Base-by-base conservation (phyloP, 2,797 vertebrate genomes). In the Melanotaenia nigrans region DNA sequence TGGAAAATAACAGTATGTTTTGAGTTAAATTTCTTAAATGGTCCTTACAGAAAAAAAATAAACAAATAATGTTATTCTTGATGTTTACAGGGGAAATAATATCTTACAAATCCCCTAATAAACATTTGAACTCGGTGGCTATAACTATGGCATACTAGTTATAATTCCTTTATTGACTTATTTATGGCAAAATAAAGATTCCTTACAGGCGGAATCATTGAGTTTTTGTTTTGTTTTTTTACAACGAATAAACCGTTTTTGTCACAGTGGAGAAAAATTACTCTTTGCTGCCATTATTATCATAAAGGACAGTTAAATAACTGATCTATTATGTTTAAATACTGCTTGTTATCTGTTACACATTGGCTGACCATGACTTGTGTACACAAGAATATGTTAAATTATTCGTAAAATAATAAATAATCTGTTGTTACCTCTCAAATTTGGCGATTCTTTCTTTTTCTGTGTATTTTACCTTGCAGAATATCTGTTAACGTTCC, bases 1-100 rank as follows among this genome's bases (percentile, higher is more conserved):
- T 97, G 77, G 51, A 55, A 75, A 0, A 30, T 55, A 4, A 65
- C 20, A 22, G 14, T 33, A 57, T 18, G 16, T 49, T 49, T 49
- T 2, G 18, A n/a, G 45, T n/a, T n/a, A 2, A 10, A 1, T 3
- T 45, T 5, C 16, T 42, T 42, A 1, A 5, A 16, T 18, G 40
- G 14, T 18, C 42, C 5, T 47, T 2, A 51, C 20, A 51, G n/a
- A 9, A 51, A 51, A 55, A 22, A 18, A 28, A 25, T 13, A 16
- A 14, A 25, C 4, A 30, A 56, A 56, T 30, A 32, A 3, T 38
- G 12, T 38, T 13, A 11, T 38, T 11, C 11, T 38, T 4, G 36
- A 38, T 38, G 36, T 38, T 13, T 38, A 38, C 36, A 38, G 11
- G 12, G 12, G 36, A 38, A 38, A 38, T 36, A 38, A 38, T 36